A percentile compares a stretch with the other conserved stretches of the same genome.
These are phyloP conservation scores for Hydractinia echinata DNA, from an alignment of 30 jellyfish, hydroid and myxozoan genomes.

Conservation along the genomic window DNA sequence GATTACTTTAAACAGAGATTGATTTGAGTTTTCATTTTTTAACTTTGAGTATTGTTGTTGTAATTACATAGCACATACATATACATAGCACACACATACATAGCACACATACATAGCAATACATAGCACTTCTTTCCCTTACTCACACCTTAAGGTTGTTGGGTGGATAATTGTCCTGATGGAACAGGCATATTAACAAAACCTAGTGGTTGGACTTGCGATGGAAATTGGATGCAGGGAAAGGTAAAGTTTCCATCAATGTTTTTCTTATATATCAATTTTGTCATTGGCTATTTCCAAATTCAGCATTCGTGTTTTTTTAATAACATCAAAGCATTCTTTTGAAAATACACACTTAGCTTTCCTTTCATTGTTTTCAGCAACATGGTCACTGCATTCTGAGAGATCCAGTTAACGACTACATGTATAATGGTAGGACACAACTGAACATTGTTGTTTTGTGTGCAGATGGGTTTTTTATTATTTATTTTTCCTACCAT, in stretches of 20 bases:
- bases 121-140: too few relatives aligned
- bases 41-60: too few relatives aligned
- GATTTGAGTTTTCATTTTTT: too few relatives aligned
- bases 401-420: constrained; percentile 55
- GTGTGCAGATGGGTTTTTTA: not conserved
- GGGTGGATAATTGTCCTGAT: constrained; percentile 53
- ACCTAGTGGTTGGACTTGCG: constrained; percentile 62
- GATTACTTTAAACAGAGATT: too few relatives aligned
- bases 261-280: not conserved
- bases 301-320: too few relatives aligned
- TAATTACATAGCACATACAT: too few relatives aligned
- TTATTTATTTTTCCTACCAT: not conserved
- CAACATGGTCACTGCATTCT: constrained; percentile 59
- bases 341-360: not conserved
- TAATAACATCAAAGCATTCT: too few relatives aligned
- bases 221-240: constrained; percentile 74
- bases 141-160: constrained; percentile 39
- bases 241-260: constrained; percentile 37
- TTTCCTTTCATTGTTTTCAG: constrained; percentile 15
- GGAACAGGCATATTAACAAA: constrained; percentile 65
- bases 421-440: constrained; percentile 55
- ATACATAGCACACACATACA: not conserved
- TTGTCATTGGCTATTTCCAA: too few relatives aligned
- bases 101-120: not conserved
- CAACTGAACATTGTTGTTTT: not conserved